Evolutionary conservation across 2,113 vertebrate species (phyloP).

Genomic region (Morone chrysops): DNA sequence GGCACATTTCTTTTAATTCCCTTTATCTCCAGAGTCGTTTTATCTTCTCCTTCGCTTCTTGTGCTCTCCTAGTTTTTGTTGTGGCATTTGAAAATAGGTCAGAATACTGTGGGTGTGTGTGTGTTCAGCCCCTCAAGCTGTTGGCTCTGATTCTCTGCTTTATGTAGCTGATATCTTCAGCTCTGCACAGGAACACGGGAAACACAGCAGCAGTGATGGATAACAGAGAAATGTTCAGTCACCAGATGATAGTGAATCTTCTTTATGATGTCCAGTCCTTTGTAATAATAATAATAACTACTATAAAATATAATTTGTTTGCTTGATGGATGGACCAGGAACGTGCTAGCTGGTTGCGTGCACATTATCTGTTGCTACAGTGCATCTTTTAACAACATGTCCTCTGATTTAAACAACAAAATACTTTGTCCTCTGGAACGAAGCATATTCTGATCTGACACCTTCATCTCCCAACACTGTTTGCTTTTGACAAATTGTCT

Average conservation of each 20-base stretch:
- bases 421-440: too few relatives aligned
- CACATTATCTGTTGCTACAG: too few relatives aligned
- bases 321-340: too few relatives aligned
- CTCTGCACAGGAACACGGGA: slow-evolving; percentile 2
- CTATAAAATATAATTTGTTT: too few relatives aligned
- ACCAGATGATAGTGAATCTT: neutral
- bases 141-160: slow-evolving; percentile 28
- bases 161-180: slow-evolving; percentile 13
- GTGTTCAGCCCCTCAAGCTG: slow-evolving; percentile 28
- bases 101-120: slow-evolving; percentile 17
- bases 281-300: too few relatives aligned
- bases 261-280: neutral
- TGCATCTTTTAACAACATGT: too few relatives aligned
- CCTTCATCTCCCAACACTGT: too few relatives aligned
- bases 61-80: slow-evolving; percentile 30
- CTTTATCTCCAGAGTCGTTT: slow-evolving; percentile 16
- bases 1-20: slow-evolving; percentile 24
- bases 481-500: too few relatives aligned
- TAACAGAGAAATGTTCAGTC: neutral
- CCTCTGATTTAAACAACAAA: too few relatives aligned
- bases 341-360: too few relatives aligned
- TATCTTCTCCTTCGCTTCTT: slow-evolving; percentile 9
- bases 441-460: too few relatives aligned
- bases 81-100: slow-evolving; percentile 57
- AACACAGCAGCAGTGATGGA: neutral